Conservation (phyloP, 2,797 vertebrate species). For the Amazona finschi region DNA sequence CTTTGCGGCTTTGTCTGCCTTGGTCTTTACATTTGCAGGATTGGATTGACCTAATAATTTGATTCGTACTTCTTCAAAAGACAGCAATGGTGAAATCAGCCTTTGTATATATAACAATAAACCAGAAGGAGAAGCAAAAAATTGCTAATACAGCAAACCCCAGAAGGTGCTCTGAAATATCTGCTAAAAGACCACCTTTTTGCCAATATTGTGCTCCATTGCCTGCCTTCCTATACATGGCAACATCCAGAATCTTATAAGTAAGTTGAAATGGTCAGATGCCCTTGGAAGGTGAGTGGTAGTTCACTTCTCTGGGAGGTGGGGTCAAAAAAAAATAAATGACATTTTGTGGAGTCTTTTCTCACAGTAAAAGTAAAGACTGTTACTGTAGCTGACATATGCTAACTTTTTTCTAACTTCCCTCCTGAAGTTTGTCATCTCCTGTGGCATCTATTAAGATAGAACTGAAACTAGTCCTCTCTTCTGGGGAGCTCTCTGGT, state of each 20-base stretch:
- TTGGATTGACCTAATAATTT: background rate
- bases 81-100: background rate
- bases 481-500: rapidly evolving
- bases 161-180: background rate
- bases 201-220: background rate
- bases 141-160: background rate
- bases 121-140: background rate
- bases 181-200: background rate
- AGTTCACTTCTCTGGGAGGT: background rate
- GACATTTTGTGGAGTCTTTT: background rate
- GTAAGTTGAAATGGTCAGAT: background rate
- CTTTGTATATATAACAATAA: background rate
- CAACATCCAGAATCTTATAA: background rate
- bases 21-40: background rate
- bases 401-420: background rate
- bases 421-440: background rate
- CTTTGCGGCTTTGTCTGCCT: conserved; percentile 20
- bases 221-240: background rate
- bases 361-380: background rate
- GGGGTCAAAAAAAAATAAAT: background rate
- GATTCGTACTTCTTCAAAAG: background rate
- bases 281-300: background rate
- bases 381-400: background rate
- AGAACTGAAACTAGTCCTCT: background rate
- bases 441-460: background rate